These are phyloP conservation scores for Melanerpes formicivorus DNA, from an alignment of 2,113 vertebrate genomes.

Conservation along the genomic window DNA sequence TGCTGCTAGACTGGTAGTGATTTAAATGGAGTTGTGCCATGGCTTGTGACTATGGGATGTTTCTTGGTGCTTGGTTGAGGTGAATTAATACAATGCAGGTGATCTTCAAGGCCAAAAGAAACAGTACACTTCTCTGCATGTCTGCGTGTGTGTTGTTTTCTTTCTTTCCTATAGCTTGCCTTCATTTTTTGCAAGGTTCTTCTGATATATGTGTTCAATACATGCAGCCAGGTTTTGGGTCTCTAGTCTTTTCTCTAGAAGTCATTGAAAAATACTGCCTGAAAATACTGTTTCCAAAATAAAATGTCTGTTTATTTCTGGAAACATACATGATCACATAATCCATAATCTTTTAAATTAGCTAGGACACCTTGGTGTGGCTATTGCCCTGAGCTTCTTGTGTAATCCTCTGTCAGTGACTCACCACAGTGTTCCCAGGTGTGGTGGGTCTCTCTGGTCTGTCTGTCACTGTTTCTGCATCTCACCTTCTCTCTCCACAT, in stretches of 20 bases:
- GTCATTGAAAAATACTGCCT: background rate
- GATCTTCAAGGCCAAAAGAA: background rate
- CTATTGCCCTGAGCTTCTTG: background rate
- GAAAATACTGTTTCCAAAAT: background rate
- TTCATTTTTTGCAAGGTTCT: background rate
- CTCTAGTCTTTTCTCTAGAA: background rate
- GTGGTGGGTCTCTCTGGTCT: background rate
- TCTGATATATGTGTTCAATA: background rate
- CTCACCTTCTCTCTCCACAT: background rate
- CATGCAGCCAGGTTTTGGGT: background rate
- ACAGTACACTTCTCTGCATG: background rate
- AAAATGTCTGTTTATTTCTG: background rate
- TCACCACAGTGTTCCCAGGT: background rate
- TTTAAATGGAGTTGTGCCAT: background rate
- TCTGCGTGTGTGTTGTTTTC: too few relatives aligned
- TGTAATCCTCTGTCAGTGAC: background rate
- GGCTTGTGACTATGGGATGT: background rate
- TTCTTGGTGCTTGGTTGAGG: background rate
- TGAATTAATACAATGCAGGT: background rate
- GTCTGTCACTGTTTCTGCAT: background rate
- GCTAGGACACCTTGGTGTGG: background rate
- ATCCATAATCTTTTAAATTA: slow-evolving; percentile 4
- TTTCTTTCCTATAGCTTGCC: background rate
- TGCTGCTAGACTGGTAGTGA: background rate
- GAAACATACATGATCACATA: background rate